Conservation (phyloP, 2,888 invertebrate genomes). For the Antheraea yamamai region DNA sequence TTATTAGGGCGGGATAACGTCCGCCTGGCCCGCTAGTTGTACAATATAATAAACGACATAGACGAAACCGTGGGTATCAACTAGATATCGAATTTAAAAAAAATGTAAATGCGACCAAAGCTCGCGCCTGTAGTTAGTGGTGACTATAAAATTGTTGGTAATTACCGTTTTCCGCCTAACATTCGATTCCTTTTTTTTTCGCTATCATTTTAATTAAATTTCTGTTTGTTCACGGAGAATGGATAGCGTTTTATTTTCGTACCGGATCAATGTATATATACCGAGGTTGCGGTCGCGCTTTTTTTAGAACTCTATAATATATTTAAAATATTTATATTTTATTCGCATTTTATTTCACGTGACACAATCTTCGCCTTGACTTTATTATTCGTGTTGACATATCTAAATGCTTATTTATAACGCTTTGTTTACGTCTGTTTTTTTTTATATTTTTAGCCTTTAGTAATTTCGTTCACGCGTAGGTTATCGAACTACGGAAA, state of each 20-base stretch:
- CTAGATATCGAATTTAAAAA: no score
- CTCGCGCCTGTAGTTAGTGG: background rate
- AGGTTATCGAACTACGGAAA: background rate
- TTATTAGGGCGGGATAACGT: no score
- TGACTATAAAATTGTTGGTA: background rate
- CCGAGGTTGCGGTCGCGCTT: conserved; percentile 16
- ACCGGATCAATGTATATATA: conserved; percentile 11
- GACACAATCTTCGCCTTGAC: background rate
- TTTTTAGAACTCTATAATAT: background rate
- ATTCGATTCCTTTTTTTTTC: conserved; percentile 12
- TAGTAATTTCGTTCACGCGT: background rate
- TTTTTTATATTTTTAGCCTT: background rate
- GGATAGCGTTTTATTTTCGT: conserved; percentile 22
- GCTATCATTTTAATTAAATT: conserved; percentile 16
- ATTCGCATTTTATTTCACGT: conserved; percentile 24
- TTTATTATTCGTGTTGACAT: conserved; percentile 12
- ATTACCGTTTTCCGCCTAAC: conserved; percentile 17
- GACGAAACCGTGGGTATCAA: no score
- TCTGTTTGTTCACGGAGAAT: conserved; percentile 18
- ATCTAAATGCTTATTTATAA: background rate
- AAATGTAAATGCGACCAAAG: no score
- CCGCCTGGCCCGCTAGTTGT: no score
- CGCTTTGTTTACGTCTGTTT: background rate
- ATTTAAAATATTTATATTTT: conserved; percentile 8
- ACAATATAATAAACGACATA: no score